Base-by-base conservation (phyloP, 2,113 vertebrate species). In the Nothobranchius furzeri region DNA sequence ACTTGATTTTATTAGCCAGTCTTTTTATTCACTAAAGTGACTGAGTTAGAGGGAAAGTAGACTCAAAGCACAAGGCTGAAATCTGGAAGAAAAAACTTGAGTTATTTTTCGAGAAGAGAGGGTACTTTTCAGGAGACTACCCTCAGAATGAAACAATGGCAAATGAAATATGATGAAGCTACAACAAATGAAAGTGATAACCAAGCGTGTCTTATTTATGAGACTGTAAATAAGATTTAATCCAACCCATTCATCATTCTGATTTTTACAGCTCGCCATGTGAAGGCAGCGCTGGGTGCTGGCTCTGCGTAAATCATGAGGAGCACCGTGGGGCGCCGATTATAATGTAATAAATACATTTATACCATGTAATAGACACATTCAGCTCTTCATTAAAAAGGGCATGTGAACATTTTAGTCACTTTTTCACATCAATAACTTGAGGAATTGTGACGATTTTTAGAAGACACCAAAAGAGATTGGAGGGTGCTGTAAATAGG, bases 1-100 rank as follows among this genome's bases (percentile, higher is more conserved):
- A 72, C 72, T 86, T 82, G 76, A 88, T 87, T 92, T 85, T 68
- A 87, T 92, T 92, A 90, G 79, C 75, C 68, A 48, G 72, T 7
- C 49, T 75, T 69, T 79, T 81, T 75, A 71, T 87, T 78, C 70
- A 68, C 68, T 36, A 42, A 14, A 75, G 62, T 68, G 53, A 77
- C 60, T 51, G 64, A 77, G 68, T 75, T 73, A 72, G 57, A 76
- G 66, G 49, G 54, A 78, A 77, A 60, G n/a, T 62, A 69, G 61
- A 68, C 77, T 78, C 55, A 76, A 70, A 64, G 54, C 37, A 40
- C 68, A n/a, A 60, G 56, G 57, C 60, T n/a, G 24, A 15, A 0
- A 15, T 79, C 53, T 45, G 58, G 76, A 53, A 71, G 46, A 68
- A 75, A 69, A 64, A 52, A 3, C 4, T 30, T 30, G 37, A 40